Evolutionary conservation across 2,113 vertebrate genomes (phyloP).

Genomic region (Mobula birostris): DNA sequence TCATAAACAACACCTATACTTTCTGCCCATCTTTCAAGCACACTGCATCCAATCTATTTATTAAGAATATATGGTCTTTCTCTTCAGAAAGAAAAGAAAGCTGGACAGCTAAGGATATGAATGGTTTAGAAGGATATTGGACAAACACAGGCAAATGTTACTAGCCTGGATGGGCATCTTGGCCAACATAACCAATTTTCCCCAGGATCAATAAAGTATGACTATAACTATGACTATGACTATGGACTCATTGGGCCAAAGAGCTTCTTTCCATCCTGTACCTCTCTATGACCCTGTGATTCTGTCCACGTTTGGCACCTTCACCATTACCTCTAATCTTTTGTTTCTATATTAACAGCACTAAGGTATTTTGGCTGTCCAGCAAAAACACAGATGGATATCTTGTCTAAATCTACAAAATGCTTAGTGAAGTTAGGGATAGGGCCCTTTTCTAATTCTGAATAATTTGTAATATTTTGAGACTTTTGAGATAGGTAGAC

Average conservation of each 20-base stretch:
- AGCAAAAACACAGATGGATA: background rate
- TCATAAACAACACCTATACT: background rate
- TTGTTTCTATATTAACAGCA: background rate
- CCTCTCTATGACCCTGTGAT: too few species aligned
- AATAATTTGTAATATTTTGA: background rate
- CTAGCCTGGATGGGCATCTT: too few species aligned
- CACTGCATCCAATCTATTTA: background rate
- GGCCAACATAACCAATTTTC: too few species aligned
- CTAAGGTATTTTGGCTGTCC: background rate
- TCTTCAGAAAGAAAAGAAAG: background rate
- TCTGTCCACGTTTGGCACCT: too few species aligned
- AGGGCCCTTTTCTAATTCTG: background rate
- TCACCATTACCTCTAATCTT: background rate
- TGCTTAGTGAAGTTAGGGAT: background rate
- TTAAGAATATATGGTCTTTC: background rate
- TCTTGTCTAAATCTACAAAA: background rate
- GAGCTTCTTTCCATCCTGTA: too few species aligned
- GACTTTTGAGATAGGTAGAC: background rate
- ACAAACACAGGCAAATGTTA: too few species aligned
- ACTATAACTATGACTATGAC: too few species aligned
- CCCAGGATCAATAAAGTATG: too few species aligned
- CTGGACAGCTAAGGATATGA: too few species aligned
- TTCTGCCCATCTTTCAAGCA: background rate
- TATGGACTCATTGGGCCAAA: too few species aligned
- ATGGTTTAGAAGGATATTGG: too few species aligned